Evolutionary conservation across 2,113 vertebrate species (phyloP), one percentile per base, ranked within the genome.

Genomic region (Phaethornis superciliosus): DNA sequence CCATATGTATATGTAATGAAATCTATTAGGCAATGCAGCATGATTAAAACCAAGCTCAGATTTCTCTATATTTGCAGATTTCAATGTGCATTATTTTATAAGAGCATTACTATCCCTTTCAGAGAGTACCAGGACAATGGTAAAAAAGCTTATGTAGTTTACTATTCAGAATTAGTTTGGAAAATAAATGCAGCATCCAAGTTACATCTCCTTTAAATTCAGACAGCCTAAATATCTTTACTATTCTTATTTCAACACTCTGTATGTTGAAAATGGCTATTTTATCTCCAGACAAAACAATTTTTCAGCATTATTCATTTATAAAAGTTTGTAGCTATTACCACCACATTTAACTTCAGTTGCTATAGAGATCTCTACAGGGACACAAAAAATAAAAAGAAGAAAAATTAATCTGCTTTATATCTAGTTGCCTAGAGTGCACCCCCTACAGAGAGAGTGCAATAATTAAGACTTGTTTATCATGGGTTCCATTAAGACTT

Each of bases 401-500:
- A 28, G 55, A 40, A 97, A 97, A 94, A 98, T 95, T 96, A 96
- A 96, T 97, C 95, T 94, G 58, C 63, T 35, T 95, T 94, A 80
- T 37, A 80, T 95, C 89, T 83, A 93, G 82, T 60, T 96, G 96
- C 90, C 90, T 93, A 92, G 85, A 97, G 93, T 95, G 96, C 67
- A 96, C 94, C 92, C 51, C 83, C 85, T 97, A 85, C 44, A 90
- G 88, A 58, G 94, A 94, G 58, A 98, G 81, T 20, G 16, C 40
- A 96, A 83, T 96, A 97, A 98, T 97, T 98, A 98, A 96, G 70
- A 88, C 88, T 91, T 96, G 77, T 96, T 98, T 97, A 94, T 70
- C 26, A 54, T 92, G 51, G 59, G 59, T 96, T 93, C 75, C 84
- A 93, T 95, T 91, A 96, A 95, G 85, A 22, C 47, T 97, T 94